Percentiles rank a stretch among this genome's conserved stretches.
These are phyloP conservation scores for Thereva unica DNA, from an alignment of 2,888 invertebrate genomes.

Conservation along the genomic window DNA sequence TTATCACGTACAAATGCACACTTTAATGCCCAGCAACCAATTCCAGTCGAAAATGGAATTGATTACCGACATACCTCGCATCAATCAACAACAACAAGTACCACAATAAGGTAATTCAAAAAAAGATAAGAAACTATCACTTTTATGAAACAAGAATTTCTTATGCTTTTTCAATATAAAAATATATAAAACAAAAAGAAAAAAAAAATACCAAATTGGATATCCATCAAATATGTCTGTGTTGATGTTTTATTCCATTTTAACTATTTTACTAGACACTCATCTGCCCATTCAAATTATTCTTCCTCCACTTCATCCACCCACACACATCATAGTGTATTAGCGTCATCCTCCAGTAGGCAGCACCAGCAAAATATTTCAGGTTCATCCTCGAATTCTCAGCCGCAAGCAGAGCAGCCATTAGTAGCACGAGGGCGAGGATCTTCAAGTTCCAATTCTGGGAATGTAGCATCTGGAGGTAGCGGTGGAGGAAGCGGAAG, in stretches of 20 bases:
- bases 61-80: constrained; percentile 50
- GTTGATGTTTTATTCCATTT: constrained; percentile 13
- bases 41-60: constrained; percentile 51
- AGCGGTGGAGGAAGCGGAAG: constrained; percentile 47
- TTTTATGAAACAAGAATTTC: not conserved
- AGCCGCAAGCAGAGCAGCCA: constrained; percentile 21
- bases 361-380: constrained; percentile 38
- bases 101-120: constrained; percentile 41
- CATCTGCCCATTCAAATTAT: constrained; percentile 55
- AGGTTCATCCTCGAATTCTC: constrained; percentile 22
- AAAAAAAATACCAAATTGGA: constrained; percentile 1
- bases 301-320: constrained; percentile 45
- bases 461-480: constrained; percentile 24
- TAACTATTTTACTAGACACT: constrained; percentile 44
- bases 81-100: constrained; percentile 43
- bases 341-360: constrained; percentile 33
- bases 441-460: constrained; percentile 30
- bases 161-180: not conserved
- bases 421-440: constrained; percentile 26
- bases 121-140: constrained; percentile 19
- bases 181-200: constrained; percentile 4
- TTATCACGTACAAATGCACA: constrained; percentile 38
- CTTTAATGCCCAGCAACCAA: constrained; percentile 41
- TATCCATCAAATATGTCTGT: not conserved
- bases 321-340: constrained; percentile 36